Evolutionary conservation across 2,888 invertebrate species (phyloP), one percentile per base, ranked within the genome.

Genomic region (Patella depressa): DNA sequence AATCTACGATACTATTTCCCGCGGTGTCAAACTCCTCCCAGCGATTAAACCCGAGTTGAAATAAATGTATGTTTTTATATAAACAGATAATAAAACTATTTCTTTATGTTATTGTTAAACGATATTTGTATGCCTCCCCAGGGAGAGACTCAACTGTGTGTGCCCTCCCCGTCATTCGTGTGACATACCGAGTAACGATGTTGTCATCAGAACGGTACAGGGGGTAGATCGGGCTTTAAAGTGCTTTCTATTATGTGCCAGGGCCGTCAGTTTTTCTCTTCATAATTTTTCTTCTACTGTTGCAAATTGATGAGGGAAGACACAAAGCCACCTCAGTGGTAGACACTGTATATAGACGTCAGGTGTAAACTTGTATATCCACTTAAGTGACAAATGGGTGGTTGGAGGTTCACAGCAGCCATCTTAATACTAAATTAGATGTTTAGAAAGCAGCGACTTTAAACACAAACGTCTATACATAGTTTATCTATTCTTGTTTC

Each of bases 301-400:
- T 12, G 65, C 65, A 65, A 65, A 65, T 65, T 65, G 24, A 24
- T 65, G 65, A 65, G 65, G 19, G 65, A 24, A 14, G 12, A 14
- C 65, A 65, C 65, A 65, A 65, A 24, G 24, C 65, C 65, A 65
- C 65, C 65, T 65, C 65, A 65, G 65, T 65, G 19, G 24, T 24
- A 65, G 24, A 65, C 65, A 65, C 65, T 65, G 24, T 24, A 65
- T 24, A 65, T 65, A 65, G 19, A 65, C 65, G 65, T 65, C 65
- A 65, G 65, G 65, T 65, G 65, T 65, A 65, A 65, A 65, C 65
- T 65, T 65, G 65, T 65, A 65, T 65, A 65, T 65, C 65, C 65
- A 65, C 65, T 65, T 65, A 65, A 65, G 65, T 65, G 24, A 24
- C 65, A 65, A 65, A 65, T 65, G 65, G 65, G 24, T 19, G 65